These are phyloP conservation scores for Polylopha cassiicola DNA, from an alignment of 2,888 invertebrate genomes.

Conservation along the genomic window DNA sequence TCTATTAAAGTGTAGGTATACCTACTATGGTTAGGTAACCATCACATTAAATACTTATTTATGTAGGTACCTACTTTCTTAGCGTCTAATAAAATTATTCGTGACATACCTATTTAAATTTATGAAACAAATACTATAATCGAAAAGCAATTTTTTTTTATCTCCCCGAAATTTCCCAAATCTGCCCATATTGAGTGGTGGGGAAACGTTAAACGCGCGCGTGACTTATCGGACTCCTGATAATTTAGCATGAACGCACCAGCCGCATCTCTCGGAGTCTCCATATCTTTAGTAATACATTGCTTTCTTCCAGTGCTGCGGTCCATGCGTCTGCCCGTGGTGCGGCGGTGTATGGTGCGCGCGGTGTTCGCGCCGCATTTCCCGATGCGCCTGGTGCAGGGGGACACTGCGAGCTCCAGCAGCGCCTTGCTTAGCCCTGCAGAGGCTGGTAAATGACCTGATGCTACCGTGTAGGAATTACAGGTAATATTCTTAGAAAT, in stretches of 20 bases:
- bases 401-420: conserved; percentile 57
- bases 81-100: too few species aligned
- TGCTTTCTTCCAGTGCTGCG: conserved; percentile 51
- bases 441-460: conserved; percentile 64
- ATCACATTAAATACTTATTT: too few species aligned
- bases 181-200: too few species aligned
- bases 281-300: not conserved
- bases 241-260: not conserved
- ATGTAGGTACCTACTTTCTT: too few species aligned
- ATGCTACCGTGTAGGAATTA: conserved; percentile 70
- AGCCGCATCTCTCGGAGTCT: too few species aligned
- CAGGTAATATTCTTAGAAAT: conserved; percentile 41
- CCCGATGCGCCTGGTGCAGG: conserved; percentile 67
- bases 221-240: not conserved
- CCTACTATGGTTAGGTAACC: too few species aligned
- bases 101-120: too few species aligned
- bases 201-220: too few species aligned
- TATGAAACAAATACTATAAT: too few species aligned
- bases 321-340: conserved; percentile 67
- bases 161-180: too few species aligned
- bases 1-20: too few species aligned
- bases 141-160: too few species aligned
- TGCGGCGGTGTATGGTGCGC: conserved; percentile 71
- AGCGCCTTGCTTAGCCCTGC: conserved; percentile 58
- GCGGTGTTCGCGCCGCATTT: conserved; percentile 59